phyloP scores from a whole-genome alignment of 1,140 invertebrate species.

The Pteromalus puparum region DNA sequence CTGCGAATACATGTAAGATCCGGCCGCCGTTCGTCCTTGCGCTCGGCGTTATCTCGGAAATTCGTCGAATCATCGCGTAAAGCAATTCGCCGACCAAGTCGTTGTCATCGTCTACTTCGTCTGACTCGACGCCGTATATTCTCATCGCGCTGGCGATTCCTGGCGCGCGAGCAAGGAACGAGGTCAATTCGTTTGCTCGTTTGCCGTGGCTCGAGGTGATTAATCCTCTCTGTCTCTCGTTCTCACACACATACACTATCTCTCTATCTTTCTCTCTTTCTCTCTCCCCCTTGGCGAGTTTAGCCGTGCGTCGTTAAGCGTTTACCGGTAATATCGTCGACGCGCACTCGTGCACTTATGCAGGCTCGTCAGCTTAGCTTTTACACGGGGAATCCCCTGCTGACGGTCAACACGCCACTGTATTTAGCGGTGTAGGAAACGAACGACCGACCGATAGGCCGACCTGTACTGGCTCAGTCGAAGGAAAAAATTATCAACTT shows the following conservation, averaged over 20 bases:
- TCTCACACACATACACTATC: too few species aligned
- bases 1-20: too few species aligned
- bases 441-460: not conserved
- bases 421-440: too few species aligned
- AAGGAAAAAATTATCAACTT: too few species aligned
- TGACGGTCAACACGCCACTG: not conserved
- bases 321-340: not conserved
- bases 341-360: not conserved
- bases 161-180: not conserved
- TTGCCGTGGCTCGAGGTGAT: not conserved
- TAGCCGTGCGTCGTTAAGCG: not conserved
- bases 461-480: not conserved
- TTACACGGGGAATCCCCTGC: not conserved
- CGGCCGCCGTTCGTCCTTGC: too few species aligned
- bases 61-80: constrained; percentile 15
- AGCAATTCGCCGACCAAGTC: not conserved
- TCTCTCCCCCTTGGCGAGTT: not conserved
- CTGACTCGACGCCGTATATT: not conserved
- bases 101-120: not conserved
- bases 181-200: constrained; percentile 16
- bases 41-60: not conserved
- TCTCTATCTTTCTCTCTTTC: not conserved
- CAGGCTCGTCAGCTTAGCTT: too few species aligned
- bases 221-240: not conserved
- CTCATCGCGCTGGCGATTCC: not conserved